Evolutionary conservation across 2,888 invertebrate genomes (phyloP), one percentile per base, ranked within the genome.

Genomic region (Xestia sexstrigata): DNA sequence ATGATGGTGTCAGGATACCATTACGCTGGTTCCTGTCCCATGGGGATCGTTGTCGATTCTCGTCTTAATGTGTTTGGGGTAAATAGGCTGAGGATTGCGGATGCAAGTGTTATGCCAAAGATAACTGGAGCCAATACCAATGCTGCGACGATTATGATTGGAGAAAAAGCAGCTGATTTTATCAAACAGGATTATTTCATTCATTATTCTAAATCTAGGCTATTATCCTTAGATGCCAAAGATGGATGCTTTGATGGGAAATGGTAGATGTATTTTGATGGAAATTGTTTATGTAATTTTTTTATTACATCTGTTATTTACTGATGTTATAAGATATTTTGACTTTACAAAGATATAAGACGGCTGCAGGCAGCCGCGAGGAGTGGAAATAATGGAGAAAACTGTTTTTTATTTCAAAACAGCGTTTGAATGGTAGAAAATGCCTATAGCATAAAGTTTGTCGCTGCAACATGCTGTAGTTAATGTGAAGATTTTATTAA

Each of bases 141-240:
- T 90, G 98, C 98, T 0, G 97, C 98, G 0, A 97, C 97, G 0
- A 97, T 98, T 5, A 98, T 98, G 98, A 98, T 98, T 67, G 98
- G 97, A 0, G 98, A 98, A 89, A 98, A 98, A 55, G 84, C 75
- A 20, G 75, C 88, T 35, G 86, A 89, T 78, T 74, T 88, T 23
- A 83, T 89, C 4, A 88, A 88, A 74, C 74, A 80, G 60, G 83
- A 87, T 65, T n/a, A n/a, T n/a, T n/a, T n/a, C n/a, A n/a, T n/a
- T n/a, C 35, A 86, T 81, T 58, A 15, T 58, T 15, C 42, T 11
- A 42, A 11, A 1, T 1, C 9, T 1, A 9, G 42, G 42, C 11
- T 42, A 42, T 42, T 9, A 77, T 47, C 6, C 9, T 63, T 68
- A 70, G 0, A 17, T 45, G 17, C 13, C 20, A 1, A 47, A 39